These are phyloP conservation scores for Tethya wilhelma DNA, from an alignment of 37 sponge, comb jelly and placozoan genomes.

Conservation along the genomic window DNA sequence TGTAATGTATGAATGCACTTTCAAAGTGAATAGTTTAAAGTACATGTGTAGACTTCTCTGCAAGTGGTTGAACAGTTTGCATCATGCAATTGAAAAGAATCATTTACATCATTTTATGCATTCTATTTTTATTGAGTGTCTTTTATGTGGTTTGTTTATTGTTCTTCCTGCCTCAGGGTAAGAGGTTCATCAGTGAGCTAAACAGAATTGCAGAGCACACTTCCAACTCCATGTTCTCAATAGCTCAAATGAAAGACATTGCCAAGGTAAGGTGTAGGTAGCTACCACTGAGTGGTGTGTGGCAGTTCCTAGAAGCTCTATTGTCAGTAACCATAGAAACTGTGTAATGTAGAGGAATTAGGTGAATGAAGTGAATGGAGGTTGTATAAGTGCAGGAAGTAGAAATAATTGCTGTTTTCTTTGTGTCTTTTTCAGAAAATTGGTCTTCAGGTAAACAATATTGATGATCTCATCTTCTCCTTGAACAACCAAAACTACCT, in stretches of 20 bases:
- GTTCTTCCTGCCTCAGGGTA: constrained; percentile 40
- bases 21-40: too few species aligned
- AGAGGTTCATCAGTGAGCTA: constrained; percentile 81
- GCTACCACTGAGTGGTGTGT: neutral
- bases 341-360: too few species aligned
- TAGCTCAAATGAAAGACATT: constrained; percentile 85
- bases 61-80: neutral
- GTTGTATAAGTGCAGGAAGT: too few species aligned
- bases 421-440: constrained; percentile 44
- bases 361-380: too few species aligned
- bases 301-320: neutral
- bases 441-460: constrained; percentile 61
- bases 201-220: constrained; percentile 75
- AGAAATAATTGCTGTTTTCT: too few species aligned
- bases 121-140: neutral
- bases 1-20: too few species aligned
- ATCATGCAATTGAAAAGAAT: neutral
- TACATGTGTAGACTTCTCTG: too few species aligned
- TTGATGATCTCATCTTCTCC: constrained; percentile 88
- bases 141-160: neutral
- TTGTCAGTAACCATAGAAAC: too few species aligned
- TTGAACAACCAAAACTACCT: constrained; percentile 95
- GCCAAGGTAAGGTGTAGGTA: constrained; percentile 60
- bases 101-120: neutral
- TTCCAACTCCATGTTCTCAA: constrained; percentile 74